Evolutionary conservation across 2,797 vertebrate genomes (phyloP).

Genomic region (Sebastes melanostomus): DNA sequence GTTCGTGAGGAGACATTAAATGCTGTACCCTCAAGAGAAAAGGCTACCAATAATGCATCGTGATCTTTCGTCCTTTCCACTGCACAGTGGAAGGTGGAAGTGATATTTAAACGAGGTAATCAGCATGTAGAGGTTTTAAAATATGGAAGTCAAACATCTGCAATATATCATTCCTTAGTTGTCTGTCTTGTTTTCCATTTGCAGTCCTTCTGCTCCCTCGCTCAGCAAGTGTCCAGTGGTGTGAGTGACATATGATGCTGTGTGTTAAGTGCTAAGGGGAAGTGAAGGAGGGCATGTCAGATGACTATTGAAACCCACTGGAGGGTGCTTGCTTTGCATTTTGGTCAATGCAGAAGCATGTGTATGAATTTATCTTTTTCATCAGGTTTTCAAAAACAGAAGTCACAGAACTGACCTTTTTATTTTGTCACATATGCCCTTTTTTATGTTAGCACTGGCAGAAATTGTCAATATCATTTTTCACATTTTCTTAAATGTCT

Average conservation of each 20-base stretch:
- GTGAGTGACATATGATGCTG: neutral
- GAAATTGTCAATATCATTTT: neutral
- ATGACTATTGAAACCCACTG: neutral
- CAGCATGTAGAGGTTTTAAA: neutral
- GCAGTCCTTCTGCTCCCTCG: neutral
- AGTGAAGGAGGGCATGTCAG: neutral
- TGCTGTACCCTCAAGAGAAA: neutral
- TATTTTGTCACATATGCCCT: neutral
- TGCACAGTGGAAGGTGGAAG: neutral
- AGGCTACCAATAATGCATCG: neutral
- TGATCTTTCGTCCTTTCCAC: neutral
- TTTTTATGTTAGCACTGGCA: neutral
- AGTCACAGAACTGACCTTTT: neutral
- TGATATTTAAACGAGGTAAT: neutral
- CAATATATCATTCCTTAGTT: neutral
- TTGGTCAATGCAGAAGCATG: neutral
- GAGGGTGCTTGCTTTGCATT: constrained; percentile 7
- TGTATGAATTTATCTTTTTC: neutral
- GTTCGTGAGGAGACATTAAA: neutral
- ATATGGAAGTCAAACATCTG: neutral
- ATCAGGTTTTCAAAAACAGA: neutral
- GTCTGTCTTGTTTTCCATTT: neutral
- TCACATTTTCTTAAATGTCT: neutral
- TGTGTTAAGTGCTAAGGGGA: neutral
- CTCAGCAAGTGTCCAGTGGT: neutral